Evolutionary conservation across 2,113 vertebrate genomes (phyloP).

Genomic region (Perccottus glenii): DNA sequence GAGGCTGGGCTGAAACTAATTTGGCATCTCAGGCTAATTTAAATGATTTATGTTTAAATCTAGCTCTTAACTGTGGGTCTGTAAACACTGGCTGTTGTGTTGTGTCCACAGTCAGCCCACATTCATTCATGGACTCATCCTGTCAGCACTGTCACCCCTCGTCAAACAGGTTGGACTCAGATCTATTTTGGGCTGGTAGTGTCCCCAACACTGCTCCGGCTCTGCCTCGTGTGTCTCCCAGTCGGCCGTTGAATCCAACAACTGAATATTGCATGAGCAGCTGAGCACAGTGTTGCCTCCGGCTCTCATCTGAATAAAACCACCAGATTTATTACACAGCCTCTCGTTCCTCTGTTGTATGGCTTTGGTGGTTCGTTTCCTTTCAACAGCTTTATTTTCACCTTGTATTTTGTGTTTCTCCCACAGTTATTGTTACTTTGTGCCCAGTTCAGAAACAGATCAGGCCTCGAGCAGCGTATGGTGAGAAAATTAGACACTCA

Average conservation of each 20-base stretch:
- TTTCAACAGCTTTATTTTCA: background rate
- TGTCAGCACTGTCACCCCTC: slow-evolving; percentile 36
- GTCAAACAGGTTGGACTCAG: slow-evolving; percentile 46
- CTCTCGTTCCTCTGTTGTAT: slow-evolving; percentile 19
- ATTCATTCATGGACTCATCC: slow-evolving; percentile 33
- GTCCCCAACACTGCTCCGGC: slow-evolving; percentile 20
- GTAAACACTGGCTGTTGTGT: background rate
- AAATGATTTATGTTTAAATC: slow-evolving; percentile 4
- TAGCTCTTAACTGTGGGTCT: background rate
- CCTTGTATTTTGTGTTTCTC: background rate
- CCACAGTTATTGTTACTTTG: background rate
- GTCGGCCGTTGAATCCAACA: slow-evolving; percentile 59
- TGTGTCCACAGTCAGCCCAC: background rate
- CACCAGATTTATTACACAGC: slow-evolving; percentile 44
- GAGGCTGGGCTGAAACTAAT: background rate
- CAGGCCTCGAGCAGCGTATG: background rate
- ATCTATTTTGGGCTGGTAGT: slow-evolving; percentile 56
- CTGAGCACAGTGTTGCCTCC: slow-evolving; percentile 50
- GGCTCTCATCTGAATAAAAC: slow-evolving; percentile 59
- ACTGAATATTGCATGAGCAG: slow-evolving; percentile 77
- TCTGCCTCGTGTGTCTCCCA: slow-evolving; percentile 43
- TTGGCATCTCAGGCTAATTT: background rate
- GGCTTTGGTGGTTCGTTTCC: background rate
- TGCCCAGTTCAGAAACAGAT: background rate
- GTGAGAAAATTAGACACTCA: background rate